Evolutionary conservation across 2,888 invertebrate species (phyloP), one percentile per base, ranked within the genome.

Genomic region (Hermaeophaga mercurialis): DNA sequence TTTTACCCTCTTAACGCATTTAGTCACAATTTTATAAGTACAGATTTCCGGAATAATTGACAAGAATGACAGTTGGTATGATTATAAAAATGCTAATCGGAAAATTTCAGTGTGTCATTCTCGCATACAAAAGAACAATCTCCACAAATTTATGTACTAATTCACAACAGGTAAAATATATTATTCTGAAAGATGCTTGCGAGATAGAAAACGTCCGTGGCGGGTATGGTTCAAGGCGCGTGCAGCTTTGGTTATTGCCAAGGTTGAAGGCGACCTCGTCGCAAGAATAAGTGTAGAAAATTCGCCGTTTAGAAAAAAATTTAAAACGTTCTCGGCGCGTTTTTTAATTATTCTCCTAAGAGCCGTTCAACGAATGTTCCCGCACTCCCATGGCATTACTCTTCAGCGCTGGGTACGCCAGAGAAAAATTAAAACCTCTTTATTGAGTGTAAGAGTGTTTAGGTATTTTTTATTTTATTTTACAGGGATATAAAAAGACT

Each of bases 211-310:
- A n/a, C n/a, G n/a, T n/a, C n/a, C n/a, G n/a, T 4, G 14, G 9
- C 36, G 36, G 2, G 1, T 36, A 24, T 34, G 36, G 17, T 31
- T 14, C 12, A 45, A 44, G 66, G 61, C 71, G 68, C 69, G 70
- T 71, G 71, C 68, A 68, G 61, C 60, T 64, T 65, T 62, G 63
- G 67, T 67, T 67, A 70, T 66, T 70, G 70, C 64, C 72, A 71
- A 72, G 71, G 70, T 59, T 71, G 65, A 39, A 33, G 18, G 33
- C 15, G 17, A 28, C 45, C 43, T 47, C 15, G 26, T 34, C 22
- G 18, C 34, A 41, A 28, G 33, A 49, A 47, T 52, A 58, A 39
- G 45, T 54, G 53, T 49, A 54, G 41, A 54, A 58, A 58, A 58
- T 58, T 49, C 45, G 45, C 54, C 31, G 52, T 55, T 49, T 45